Evolutionary conservation across 2,888 invertebrate genomes (phyloP).

Genomic region (Drosophila robusta): DNA sequence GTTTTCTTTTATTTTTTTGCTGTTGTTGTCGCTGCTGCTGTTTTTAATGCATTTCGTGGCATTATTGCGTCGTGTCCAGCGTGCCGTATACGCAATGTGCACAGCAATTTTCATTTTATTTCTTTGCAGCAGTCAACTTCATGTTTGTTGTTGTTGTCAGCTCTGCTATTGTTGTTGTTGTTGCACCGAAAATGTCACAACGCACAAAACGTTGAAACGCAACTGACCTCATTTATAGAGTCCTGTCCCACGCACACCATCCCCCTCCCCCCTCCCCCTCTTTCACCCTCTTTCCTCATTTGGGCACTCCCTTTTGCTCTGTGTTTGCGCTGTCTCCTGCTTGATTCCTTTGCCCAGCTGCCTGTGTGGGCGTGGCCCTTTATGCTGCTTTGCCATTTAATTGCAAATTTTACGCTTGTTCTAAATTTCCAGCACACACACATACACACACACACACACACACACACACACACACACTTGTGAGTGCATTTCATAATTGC

Average conservation of each 20-base stretch:
- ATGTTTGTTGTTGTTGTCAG: conserved; percentile 12
- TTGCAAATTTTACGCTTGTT: conserved; percentile 76
- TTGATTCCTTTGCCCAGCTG: conserved; percentile 11
- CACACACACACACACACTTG: conserved; percentile 13
- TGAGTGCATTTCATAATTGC: conserved; percentile 69
- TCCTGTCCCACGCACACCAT: neutral
- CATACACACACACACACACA: conserved; percentile 3
- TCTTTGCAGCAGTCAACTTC: conserved; percentile 20
- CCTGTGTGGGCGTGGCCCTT: conserved; percentile 50
- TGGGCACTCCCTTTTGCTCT: neutral
- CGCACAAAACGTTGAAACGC: conserved; percentile 52
- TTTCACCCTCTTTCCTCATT: neutral
- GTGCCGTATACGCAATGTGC: conserved; percentile 70
- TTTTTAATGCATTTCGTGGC: conserved; percentile 66
- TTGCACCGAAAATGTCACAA: conserved; percentile 69
- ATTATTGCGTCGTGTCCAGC: conserved; percentile 70
- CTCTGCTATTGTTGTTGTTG: conserved; percentile 27
- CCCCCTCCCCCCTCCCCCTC: neutral
- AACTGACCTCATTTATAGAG: conserved; percentile 69
- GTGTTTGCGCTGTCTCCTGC: conserved; percentile 5
- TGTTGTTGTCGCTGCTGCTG: conserved; percentile 27
- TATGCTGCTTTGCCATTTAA: conserved; percentile 64
- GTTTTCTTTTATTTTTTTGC: neutral
- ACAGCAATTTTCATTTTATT: conserved; percentile 49
- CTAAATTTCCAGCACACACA: conserved; percentile 52